Conservation (phyloP, 2,888 invertebrate species). For the Eucera pruinosa region DNA sequence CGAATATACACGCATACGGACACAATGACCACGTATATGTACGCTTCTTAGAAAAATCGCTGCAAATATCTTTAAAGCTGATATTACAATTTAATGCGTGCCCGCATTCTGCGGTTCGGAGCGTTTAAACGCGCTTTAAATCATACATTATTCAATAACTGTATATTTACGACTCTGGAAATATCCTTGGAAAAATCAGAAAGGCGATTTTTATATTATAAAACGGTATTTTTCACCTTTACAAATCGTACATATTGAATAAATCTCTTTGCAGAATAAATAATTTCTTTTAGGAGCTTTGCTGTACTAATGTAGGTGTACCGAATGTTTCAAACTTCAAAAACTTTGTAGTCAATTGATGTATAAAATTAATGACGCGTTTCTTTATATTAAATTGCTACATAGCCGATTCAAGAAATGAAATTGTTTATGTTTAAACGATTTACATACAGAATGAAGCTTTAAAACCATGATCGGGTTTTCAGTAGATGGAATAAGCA, state of each 20-base stretch:
- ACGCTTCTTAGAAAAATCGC: conserved; percentile 22
- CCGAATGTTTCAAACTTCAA: neutral
- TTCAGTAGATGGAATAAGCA: neutral
- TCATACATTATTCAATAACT: conserved; percentile 13
- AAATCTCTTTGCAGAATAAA: neutral
- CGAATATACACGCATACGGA: conserved; percentile 21
- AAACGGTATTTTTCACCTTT: neutral
- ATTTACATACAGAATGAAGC: no score
- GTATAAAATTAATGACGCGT: neutral
- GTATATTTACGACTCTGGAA: neutral
- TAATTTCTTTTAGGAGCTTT: neutral
- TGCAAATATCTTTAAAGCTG: conserved; percentile 24
- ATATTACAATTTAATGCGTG: conserved; percentile 32
- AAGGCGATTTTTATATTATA: conserved; percentile 6
- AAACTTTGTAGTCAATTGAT: neutral
- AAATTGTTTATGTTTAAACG: neutral
- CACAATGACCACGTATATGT: neutral
- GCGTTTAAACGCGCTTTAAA: neutral
- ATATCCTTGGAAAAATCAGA: no score
- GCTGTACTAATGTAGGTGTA: neutral
- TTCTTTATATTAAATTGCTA: neutral
- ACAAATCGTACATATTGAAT: no score
- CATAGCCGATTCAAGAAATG: neutral
- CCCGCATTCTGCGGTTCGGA: neutral
- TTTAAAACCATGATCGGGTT: no score